A percentile compares a stretch with the other conserved stretches of the same genome.
Evolutionary conservation across 2,113 vertebrate species (phyloP).

Genomic region (Thomomys bottae): DNA sequence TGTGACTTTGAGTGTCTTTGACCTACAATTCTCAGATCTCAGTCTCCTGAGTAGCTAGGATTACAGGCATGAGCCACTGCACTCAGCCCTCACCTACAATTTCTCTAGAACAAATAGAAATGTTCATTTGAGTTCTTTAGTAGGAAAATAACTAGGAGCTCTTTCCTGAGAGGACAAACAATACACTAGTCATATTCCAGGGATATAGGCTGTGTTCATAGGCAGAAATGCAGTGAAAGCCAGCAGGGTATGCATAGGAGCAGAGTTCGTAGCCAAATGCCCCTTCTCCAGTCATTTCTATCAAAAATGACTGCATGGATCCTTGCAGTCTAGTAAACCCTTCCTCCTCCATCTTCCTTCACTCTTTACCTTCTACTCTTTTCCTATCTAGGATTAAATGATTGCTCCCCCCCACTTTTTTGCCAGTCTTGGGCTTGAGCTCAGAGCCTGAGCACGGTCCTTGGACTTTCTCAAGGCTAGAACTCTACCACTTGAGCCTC

Average conservation of each 20-base stretch:
- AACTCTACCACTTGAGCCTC: no score
- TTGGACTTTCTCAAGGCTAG: no score
- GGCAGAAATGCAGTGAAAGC: neutral
- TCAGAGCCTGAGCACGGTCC: no score
- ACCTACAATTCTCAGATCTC: no score
- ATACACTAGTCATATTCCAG: neutral
- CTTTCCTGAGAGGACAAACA: slow-evolving; percentile 13
- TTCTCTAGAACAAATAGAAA: slow-evolving; percentile 24
- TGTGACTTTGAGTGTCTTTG: no score
- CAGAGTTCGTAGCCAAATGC: neutral
- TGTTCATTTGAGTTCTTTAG: slow-evolving; percentile 11
- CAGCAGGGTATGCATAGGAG: neutral
- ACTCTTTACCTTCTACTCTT: neutral
- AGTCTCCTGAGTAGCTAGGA: no score
- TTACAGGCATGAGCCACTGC: no score
- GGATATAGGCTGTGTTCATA: neutral
- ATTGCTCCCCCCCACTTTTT: no score
- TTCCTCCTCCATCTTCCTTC: neutral
- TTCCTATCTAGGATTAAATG: neutral
- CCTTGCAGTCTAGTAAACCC: neutral
- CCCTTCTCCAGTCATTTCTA: neutral
- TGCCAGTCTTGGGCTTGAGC: no score
- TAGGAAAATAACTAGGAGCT: neutral
- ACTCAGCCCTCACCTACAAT: slow-evolving; percentile 7
- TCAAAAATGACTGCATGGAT: neutral